Evolutionary conservation across 2,113 vertebrate species (phyloP).

Genomic region (Euleptes europaea): DNA sequence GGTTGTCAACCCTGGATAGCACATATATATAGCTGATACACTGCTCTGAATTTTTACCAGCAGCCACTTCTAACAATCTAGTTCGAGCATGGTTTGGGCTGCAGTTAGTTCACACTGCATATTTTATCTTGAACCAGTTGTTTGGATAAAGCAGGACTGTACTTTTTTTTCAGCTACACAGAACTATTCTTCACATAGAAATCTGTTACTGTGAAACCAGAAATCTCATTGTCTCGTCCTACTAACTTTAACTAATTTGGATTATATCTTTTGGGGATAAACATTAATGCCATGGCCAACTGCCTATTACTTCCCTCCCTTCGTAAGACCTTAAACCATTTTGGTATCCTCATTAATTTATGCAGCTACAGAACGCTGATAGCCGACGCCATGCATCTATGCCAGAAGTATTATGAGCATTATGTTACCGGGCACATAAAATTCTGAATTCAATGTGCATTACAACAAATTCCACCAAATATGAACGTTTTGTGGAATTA

Average conservation of each 20-base stretch:
- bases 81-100: background rate
- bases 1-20: too few relatives aligned
- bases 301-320: fast-evolving
- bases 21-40: background rate
- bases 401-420: background rate
- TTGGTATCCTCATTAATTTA: background rate
- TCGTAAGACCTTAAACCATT: background rate
- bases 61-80: background rate
- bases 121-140: background rate
- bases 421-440: conserved; percentile 13
- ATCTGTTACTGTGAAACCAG: background rate
- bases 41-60: background rate
- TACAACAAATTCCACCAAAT: conserved; percentile 5
- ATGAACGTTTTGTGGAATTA: background rate
- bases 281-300: background rate
- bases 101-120: background rate
- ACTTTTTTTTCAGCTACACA: background rate
- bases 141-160: background rate
- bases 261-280: too few relatives aligned
- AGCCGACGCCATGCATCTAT: background rate
- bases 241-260: background rate
- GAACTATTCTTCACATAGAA: background rate
- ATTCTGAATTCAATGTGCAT: background rate
- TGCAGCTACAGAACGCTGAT: background rate
- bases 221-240: background rate